Conservation (phyloP, 2,888 invertebrate genomes). For the Melangyna quadrimaculata region DNA sequence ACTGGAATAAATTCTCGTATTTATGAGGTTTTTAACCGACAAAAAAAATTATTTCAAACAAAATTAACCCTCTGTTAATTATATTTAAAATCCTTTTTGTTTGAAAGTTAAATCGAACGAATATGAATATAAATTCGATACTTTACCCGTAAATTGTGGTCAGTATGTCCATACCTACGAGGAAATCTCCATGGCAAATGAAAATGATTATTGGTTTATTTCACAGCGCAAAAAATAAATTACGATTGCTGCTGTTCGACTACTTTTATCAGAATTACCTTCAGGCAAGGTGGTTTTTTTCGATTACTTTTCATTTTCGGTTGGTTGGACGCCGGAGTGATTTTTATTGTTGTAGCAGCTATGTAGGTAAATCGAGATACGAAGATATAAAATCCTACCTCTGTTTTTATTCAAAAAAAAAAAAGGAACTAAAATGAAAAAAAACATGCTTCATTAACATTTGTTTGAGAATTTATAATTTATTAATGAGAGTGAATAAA, state of each 20-base stretch:
- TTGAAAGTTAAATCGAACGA: background rate
- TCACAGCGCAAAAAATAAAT: slow-evolving; percentile 40
- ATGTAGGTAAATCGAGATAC: no score
- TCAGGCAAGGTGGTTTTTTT: background rate
- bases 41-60: background rate
- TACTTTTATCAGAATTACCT: background rate
- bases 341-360: background rate
- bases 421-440: background rate
- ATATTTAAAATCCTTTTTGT: background rate
- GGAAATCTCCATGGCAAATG: background rate
- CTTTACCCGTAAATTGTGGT: background rate
- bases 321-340: background rate
- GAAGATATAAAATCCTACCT: no score
- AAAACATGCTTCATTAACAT: slow-evolving; percentile 39
- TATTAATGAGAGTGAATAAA: slow-evolving; percentile 6
- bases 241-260: slow-evolving; percentile 5
- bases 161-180: background rate
- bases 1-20: background rate
- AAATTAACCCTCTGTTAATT: background rate
- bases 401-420: background rate
- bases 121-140: background rate
- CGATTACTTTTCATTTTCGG: background rate
- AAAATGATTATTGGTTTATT: slow-evolving; percentile 29
- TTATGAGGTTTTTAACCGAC: background rate
- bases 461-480: slow-evolving; percentile 9